Percentiles rank a stretch among this genome's conserved stretches.
Evolutionary conservation across 2,797 vertebrate species (phyloP).

Genomic region (Odontamblyopus rebecca): DNA sequence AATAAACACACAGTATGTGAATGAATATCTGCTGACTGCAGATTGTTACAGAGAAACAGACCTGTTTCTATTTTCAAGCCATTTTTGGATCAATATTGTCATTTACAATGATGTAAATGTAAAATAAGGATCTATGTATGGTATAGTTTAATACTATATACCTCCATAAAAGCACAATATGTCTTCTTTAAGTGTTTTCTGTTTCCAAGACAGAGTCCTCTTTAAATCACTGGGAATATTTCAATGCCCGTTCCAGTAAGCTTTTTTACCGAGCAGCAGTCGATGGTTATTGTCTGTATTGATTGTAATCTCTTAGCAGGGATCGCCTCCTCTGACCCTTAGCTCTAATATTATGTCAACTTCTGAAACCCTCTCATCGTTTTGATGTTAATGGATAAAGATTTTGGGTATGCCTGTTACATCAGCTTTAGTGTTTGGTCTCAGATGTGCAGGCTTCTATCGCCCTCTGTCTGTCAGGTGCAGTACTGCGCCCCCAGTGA

Average conservation of each 20-base stretch:
- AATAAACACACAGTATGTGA: too few relatives aligned
- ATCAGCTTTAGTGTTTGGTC: conserved; percentile 38
- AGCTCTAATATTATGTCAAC: conserved; percentile 37
- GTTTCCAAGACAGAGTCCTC: neutral
- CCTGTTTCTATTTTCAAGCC: too few relatives aligned
- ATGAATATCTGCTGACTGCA: too few relatives aligned
- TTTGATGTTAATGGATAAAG: conserved; percentile 50
- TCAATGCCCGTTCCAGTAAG: conserved; percentile 32
- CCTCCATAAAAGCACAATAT: too few relatives aligned
- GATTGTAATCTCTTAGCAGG: conserved; percentile 51
- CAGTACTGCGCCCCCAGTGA: conserved; percentile 51
- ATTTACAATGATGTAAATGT: too few relatives aligned
- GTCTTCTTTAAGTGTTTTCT: conserved; percentile 9
- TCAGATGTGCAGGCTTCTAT: conserved; percentile 54
- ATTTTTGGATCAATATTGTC: too few relatives aligned
- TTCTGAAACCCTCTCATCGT: conserved; percentile 46
- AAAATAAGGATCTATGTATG: too few relatives aligned
- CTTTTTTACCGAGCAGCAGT: conserved; percentile 25
- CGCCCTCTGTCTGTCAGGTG: conserved; percentile 62
- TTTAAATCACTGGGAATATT: neutral
- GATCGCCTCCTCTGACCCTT: conserved; percentile 50
- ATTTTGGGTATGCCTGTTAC: conserved; percentile 29
- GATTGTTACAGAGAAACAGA: too few relatives aligned
- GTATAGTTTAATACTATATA: too few relatives aligned
- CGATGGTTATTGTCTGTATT: conserved; percentile 48